A percentile compares a stretch with the other conserved stretches of the same genome.
phyloP scores from a whole-genome alignment of 2,888 invertebrate genomes.

The Aplocera efformata region DNA sequence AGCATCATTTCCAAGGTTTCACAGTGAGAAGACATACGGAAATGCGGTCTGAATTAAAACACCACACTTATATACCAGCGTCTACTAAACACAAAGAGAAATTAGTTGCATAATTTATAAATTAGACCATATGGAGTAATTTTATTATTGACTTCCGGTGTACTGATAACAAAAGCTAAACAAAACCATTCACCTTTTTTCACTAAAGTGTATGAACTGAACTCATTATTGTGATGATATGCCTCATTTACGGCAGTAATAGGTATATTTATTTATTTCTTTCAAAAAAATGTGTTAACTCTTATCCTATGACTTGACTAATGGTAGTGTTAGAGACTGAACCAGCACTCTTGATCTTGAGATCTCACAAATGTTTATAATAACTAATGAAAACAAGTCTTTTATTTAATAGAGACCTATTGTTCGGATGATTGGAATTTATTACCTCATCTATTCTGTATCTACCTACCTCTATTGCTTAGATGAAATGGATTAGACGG shows the following conservation, averaged over 20 bases:
- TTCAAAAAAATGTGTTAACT: too few species aligned
- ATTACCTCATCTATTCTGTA: constrained; percentile 13
- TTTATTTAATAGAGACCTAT: constrained; percentile 22
- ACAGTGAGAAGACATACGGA: constrained; percentile 30
- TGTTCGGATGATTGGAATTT: constrained; percentile 14
- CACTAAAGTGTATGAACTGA: constrained; percentile 26
- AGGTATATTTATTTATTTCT: not conserved
- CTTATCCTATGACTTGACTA: too few species aligned
- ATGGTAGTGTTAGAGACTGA: too few species aligned
- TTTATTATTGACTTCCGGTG: constrained; percentile 33
- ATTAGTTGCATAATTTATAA: constrained; percentile 43
- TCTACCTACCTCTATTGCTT: constrained; percentile 14
- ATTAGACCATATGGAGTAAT: constrained; percentile 36
- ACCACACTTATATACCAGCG: constrained; percentile 38
- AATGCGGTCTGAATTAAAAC: constrained; percentile 37
- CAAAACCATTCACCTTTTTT: constrained; percentile 39
- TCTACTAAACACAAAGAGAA: constrained; percentile 43
- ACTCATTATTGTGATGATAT: constrained; percentile 27
- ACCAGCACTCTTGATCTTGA: too few species aligned
- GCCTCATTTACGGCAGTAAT: not conserved
- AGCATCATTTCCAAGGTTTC: constrained; percentile 33
- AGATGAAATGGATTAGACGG: too few species aligned
- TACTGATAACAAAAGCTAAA: constrained; percentile 33
- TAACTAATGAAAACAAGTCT: constrained; percentile 15
- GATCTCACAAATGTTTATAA: constrained; percentile 18